phyloP scores from a whole-genome alignment of 1,140 invertebrate species.

The Campoletis sonorensis region DNA sequence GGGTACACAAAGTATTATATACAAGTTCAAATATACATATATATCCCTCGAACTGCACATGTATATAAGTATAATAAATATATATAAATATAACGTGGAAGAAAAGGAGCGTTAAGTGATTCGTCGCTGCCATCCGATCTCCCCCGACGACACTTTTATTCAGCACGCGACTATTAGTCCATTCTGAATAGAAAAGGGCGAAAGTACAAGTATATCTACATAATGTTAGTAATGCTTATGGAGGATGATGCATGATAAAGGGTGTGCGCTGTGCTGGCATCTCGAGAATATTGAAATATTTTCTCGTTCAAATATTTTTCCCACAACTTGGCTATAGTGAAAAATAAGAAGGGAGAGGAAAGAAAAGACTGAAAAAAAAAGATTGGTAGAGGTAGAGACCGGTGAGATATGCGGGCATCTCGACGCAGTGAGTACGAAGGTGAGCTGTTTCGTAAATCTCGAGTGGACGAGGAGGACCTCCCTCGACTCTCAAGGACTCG shows the following conservation, averaged over 20 bases:
- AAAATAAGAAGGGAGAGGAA: slow-evolving; percentile 34
- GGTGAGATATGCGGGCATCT: slow-evolving; percentile 64
- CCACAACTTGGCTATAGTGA: slow-evolving; percentile 28
- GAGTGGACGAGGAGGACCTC: slow-evolving; percentile 57
- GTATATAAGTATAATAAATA: not conserved
- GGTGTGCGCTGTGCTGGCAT: slow-evolving; percentile 19
- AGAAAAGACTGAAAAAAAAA: slow-evolving; percentile 57
- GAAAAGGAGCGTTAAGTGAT: slow-evolving; percentile 67
- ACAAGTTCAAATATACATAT: not conserved
- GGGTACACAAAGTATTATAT: not conserved
- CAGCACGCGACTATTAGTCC: slow-evolving; percentile 53
- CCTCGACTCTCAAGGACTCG: slow-evolving; percentile 48
- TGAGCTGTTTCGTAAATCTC: slow-evolving; percentile 61
- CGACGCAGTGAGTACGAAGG: slow-evolving; percentile 51
- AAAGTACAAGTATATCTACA: not conserved
- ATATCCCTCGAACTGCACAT: not conserved
- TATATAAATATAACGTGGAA: slow-evolving; percentile 40
- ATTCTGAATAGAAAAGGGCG: slow-evolving; percentile 56
- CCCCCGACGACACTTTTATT: slow-evolving; percentile 23
- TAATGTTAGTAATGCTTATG: not conserved
- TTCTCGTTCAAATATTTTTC: slow-evolving; percentile 43
- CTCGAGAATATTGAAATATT: slow-evolving; percentile 36
- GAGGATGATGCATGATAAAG: slow-evolving; percentile 28
- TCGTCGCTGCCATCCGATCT: slow-evolving; percentile 67
- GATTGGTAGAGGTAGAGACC: slow-evolving; percentile 20